Percentiles rank a stretch among this genome's conserved stretches.
Conservation (phyloP, 2,888 invertebrate genomes). For the Mythimna ferrago region DNA sequence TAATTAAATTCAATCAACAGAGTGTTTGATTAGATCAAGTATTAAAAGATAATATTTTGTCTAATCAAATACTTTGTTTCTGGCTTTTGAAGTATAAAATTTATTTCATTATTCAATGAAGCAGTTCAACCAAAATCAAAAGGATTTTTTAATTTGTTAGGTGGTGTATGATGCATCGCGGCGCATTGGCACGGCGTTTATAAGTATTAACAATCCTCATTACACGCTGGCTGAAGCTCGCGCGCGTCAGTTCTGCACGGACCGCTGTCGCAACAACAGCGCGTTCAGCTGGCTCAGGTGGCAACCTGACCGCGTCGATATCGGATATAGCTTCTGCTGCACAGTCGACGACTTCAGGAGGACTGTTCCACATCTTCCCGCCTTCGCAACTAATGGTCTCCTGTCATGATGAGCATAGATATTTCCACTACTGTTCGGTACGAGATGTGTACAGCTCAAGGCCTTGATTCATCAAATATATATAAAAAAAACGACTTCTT, state of each 20-base stretch:
- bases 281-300: slow-evolving; percentile 91
- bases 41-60: too few species aligned
- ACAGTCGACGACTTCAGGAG: slow-evolving; percentile 90
- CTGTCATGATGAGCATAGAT: slow-evolving; percentile 60
- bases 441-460: neutral
- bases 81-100: too few species aligned
- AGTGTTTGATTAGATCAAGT: too few species aligned
- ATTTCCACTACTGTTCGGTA: neutral
- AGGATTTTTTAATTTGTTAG: slow-evolving; percentile 66
- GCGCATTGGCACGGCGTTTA: slow-evolving; percentile 90
- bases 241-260: slow-evolving; percentile 87
- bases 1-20: too few species aligned
- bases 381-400: slow-evolving; percentile 84
- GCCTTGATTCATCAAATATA: neutral
- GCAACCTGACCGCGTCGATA: slow-evolving; percentile 85
- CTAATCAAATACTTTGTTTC: too few species aligned
- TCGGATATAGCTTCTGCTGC: slow-evolving; percentile 92
- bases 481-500: neutral
- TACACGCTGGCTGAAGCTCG: slow-evolving; percentile 81
- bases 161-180: slow-evolving; percentile 89
- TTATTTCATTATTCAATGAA: neutral
- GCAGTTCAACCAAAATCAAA: neutral
- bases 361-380: slow-evolving; percentile 89
- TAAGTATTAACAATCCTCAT: slow-evolving; percentile 92
- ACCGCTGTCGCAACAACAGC: slow-evolving; percentile 89